Evolutionary conservation across 2,888 invertebrate genomes (phyloP).

Genomic region (Spodoptera exigua): DNA sequence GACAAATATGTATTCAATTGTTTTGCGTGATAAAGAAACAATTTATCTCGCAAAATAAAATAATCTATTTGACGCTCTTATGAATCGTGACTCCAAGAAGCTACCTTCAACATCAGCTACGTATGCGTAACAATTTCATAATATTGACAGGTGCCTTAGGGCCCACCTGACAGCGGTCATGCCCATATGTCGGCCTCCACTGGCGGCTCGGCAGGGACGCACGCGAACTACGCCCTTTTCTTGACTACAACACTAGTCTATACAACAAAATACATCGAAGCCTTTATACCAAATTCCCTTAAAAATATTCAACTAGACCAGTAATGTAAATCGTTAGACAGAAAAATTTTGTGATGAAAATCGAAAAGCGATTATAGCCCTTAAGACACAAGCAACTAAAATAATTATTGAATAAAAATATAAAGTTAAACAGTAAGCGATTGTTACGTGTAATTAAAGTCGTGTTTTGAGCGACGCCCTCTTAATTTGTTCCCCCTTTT

Average conservation of each 20-base stretch:
- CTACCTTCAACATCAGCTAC: conserved; percentile 40
- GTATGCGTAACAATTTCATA: conserved; percentile 59
- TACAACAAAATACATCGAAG: conserved; percentile 22
- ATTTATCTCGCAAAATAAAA: too few relatives aligned
- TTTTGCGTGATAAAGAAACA: too few relatives aligned
- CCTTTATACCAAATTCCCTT: not conserved
- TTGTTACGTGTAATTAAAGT: conserved; percentile 77
- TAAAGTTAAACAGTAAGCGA: conserved; percentile 64
- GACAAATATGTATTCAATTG: too few relatives aligned
- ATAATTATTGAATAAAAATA: conserved; percentile 50
- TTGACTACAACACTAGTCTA: conserved; percentile 26
- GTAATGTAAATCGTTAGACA: conserved; percentile 30
- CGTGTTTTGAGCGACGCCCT: conserved; percentile 73
- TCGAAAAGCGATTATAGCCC: conserved; percentile 31
- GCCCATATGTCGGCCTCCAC: conserved; percentile 80
- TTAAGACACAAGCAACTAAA: conserved; percentile 33
- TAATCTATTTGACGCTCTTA: conserved; percentile 10
- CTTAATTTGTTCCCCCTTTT: conserved; percentile 73
- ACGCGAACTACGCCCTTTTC: conserved; percentile 72
- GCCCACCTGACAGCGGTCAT: conserved; percentile 85
- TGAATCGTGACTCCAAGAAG: conserved; percentile 32
- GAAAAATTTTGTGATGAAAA: conserved; percentile 25
- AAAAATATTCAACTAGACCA: conserved; percentile 7
- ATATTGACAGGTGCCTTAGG: conserved; percentile 80
- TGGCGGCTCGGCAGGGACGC: conserved; percentile 60